These are phyloP conservation scores for Echiichthys vipera DNA, from an alignment of 2,797 vertebrate species.

Conservation along the genomic window DNA sequence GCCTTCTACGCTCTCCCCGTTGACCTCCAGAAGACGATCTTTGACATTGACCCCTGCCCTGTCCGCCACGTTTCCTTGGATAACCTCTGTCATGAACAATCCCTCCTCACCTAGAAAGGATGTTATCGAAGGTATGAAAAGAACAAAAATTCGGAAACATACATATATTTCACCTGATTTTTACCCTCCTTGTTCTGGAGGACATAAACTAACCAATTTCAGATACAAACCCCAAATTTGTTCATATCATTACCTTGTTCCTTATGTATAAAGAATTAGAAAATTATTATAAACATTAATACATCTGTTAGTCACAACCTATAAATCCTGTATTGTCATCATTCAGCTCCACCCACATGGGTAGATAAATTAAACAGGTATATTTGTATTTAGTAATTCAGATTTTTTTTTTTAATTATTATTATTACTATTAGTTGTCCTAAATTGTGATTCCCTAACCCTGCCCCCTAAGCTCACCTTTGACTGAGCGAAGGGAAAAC, in stretches of 20 bases:
- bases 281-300: not conserved
- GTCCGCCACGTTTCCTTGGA: constrained; percentile 83
- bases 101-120: constrained; percentile 83
- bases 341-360: not conserved
- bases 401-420: not conserved
- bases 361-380: not conserved
- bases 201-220: not conserved
- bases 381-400: not conserved
- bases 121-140: not conserved
- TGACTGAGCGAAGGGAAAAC: constrained; percentile 89
- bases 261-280: rapidly evolving
- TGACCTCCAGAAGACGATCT: constrained; percentile 92
- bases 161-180: not conserved
- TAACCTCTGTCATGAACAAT: constrained; percentile 86
- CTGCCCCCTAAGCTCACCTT: constrained; percentile 80
- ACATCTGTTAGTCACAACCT: not conserved
- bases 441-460: not conserved
- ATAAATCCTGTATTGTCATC: not conserved
- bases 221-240: not conserved
- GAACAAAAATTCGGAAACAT: not conserved
- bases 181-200: no score
- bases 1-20: constrained; percentile 88
- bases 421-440: not conserved
- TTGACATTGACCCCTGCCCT: constrained; percentile 87
- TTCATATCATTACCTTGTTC: not conserved